Evolutionary conservation across 2,113 vertebrate genomes (phyloP).

Genomic region (Oplegnathus fasciatus): DNA sequence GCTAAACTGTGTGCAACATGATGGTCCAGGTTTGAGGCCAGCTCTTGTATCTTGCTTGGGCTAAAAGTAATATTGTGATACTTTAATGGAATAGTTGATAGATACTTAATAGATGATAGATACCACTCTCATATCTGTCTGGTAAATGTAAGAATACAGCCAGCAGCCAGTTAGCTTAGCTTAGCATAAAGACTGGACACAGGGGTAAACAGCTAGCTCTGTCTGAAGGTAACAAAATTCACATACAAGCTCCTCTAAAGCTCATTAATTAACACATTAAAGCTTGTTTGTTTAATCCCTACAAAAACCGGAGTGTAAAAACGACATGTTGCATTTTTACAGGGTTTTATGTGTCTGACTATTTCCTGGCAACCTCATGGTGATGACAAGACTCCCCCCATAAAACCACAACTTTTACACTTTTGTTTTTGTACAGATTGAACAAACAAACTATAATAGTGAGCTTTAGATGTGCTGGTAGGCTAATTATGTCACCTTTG

Average conservation of each 20-base stretch:
- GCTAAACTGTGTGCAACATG: not conserved
- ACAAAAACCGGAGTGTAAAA: not conserved
- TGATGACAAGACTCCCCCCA: not conserved
- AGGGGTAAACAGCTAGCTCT: not conserved
- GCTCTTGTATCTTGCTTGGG: not conserved
- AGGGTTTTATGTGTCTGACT: too few relatives aligned
- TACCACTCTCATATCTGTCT: not conserved
- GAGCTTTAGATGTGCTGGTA: not conserved
- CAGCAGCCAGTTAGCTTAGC: not conserved
- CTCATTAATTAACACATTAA: not conserved
- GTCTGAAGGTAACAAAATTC: not conserved
- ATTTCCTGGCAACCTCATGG: slow-evolving; percentile 12
- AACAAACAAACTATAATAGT: not conserved
- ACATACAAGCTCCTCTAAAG: not conserved
- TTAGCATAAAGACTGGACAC: not conserved
- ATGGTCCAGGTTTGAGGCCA: slow-evolving; percentile 1
- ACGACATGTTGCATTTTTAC: not conserved
- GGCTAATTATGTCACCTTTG: not conserved
- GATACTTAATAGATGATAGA: not conserved
- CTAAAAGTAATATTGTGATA: not conserved
- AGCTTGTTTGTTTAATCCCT: not conserved
- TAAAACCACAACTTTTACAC: not conserved
- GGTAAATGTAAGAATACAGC: not conserved
- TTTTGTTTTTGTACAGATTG: not conserved
- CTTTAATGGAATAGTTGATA: not conserved